Conservation (phyloP, 2,888 invertebrate species). For the Euproctis similis region DNA sequence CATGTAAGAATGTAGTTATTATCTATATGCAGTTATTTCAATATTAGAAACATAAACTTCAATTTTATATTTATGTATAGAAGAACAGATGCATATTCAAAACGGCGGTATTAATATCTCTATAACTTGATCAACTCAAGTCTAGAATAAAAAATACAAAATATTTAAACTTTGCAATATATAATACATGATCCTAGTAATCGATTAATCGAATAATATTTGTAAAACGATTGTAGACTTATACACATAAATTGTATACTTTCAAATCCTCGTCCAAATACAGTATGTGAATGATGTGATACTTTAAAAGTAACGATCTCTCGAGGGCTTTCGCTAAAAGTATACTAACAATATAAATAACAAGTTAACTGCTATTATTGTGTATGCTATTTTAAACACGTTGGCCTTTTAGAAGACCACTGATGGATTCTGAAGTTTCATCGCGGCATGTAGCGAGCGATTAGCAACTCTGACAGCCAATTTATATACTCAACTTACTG, state of each 20-base stretch:
- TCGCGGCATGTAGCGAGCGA: conserved; percentile 72
- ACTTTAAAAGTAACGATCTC: conserved; percentile 50
- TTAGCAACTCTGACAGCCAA: conserved; percentile 74
- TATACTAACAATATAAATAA: conserved; percentile 59
- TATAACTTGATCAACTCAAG: no score
- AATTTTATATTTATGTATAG: no score
- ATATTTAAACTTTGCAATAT: no score
- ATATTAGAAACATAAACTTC: no score
- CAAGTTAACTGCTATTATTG: conserved; percentile 50
- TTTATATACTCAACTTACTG: conserved; percentile 74
- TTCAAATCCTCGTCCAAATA: conserved; percentile 41
- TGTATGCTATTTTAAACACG: conserved; percentile 59
- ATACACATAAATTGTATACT: conserved; percentile 24
- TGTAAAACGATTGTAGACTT: no score
- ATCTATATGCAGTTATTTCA: no score
- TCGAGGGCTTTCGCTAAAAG: conserved; percentile 45
- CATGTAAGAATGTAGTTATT: no score
- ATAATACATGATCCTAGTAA: no score
- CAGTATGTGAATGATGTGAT: conserved; percentile 34
- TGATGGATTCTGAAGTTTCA: conserved; percentile 72
- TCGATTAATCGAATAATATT: conserved; percentile 14
- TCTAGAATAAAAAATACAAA: no score
- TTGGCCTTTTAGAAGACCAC: conserved; percentile 61
- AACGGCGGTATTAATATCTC: no score
- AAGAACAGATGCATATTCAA: no score